phyloP scores from a whole-genome alignment of 1,140 invertebrate species.

The Bombus affinis region DNA sequence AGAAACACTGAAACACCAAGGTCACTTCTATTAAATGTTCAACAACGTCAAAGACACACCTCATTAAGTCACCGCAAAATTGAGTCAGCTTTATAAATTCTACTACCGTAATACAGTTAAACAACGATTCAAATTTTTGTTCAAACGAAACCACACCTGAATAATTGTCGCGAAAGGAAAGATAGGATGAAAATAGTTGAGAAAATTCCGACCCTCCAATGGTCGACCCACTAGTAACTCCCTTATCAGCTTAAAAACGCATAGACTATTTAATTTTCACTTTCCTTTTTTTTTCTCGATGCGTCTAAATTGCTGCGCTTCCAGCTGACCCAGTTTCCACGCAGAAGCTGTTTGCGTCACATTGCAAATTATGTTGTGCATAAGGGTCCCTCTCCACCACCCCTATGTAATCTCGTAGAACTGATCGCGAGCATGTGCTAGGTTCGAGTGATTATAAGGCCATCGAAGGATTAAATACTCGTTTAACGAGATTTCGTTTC shows the following conservation, averaged over 20 bases:
- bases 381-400: constrained; percentile 35
- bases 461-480: constrained; percentile 11
- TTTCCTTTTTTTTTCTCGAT: neutral
- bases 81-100: too few species aligned
- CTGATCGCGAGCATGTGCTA: constrained; percentile 12
- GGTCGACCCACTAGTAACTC: neutral
- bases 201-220: neutral
- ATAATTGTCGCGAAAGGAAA: neutral
- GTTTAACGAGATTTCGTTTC: constrained; percentile 20
- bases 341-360: constrained; percentile 52
- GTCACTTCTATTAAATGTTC: too few species aligned
- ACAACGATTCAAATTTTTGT: too few species aligned
- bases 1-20: too few species aligned
- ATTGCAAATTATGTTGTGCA: constrained; percentile 50
- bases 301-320: constrained; percentile 27
- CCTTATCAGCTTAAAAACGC: neutral
- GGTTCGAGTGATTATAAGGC: neutral
- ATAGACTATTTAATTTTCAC: neutral
- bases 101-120: too few species aligned
- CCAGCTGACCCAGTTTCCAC: constrained; percentile 53
- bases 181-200: neutral
- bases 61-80: too few species aligned
- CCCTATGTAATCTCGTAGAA: constrained; percentile 21
- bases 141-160: too few species aligned
- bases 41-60: too few species aligned